Evolutionary conservation across 2,888 invertebrate species (phyloP), one percentile per base, ranked within the genome.

Genomic region (Artemia sp.): DNA sequence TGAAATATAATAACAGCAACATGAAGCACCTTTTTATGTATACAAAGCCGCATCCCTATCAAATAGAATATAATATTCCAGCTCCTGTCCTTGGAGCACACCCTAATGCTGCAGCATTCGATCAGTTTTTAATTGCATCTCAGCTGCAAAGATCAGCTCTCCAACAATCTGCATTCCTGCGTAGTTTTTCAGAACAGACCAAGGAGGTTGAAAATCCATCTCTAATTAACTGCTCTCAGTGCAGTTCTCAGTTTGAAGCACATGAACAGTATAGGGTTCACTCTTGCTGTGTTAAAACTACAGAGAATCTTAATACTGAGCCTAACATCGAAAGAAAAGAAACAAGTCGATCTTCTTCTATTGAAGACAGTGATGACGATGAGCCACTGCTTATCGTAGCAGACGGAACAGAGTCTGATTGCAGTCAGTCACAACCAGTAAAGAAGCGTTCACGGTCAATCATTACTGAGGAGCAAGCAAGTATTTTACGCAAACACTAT

Each of bases 381-480:
- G 64, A 58, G 24, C 64, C 64, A 8, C n/a, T 19, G 14, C 64
- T 58, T n/a, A 58, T 58, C 8, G 64, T 58, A n/a, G 64, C 64
- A 9, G 64, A 58, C 64, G 64, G 64, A 58, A 19, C 64, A 24
- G 64, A 58, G 64, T 58, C 64, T n/a, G 64, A 58, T 58, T 58
- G 14, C n/a, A 58, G 64, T 10, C 12, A 19, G 9, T 58, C 64
- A n/a, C 64, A 58, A 58, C n/a, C 64, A n/a, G 14, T 24, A 10
- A 58, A 58, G 12, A 74, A 74, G 12, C 84, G 96, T 74, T 93
- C 94, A 1, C 84, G 97, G 71, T 95, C 95, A 9, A 86, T 94
- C 73, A 89, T 98, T 73, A 92, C 90, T 66, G 96, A 96, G 76
- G 92, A 93, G 76, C 96, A 97, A 78, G 85, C 95, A 76, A 85